Evolutionary conservation across 2,797 vertebrate genomes (phyloP).

Genomic region (Leuciscus waleckii): DNA sequence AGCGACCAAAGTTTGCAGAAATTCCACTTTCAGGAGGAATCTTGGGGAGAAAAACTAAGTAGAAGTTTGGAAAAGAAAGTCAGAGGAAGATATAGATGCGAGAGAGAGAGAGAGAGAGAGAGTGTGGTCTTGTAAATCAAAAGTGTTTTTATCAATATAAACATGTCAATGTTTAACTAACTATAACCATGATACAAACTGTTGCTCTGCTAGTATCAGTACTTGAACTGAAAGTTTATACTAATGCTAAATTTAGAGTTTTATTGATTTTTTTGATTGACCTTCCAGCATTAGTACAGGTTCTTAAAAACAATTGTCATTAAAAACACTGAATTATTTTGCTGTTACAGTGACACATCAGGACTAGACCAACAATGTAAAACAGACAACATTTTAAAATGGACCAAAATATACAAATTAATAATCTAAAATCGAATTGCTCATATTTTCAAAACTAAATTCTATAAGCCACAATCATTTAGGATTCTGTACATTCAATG

Average conservation of each 20-base stretch:
- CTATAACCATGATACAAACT: neutral
- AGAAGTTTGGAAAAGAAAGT: slow-evolving; percentile 28
- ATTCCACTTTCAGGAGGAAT: slow-evolving; percentile 15
- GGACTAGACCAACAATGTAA: no score
- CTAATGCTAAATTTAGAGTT: neutral
- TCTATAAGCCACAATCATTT: neutral
- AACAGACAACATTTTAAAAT: no score
- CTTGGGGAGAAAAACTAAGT: neutral
- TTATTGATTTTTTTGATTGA: neutral
- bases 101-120: neutral
- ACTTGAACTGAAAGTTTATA: neutral
- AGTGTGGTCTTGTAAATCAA: neutral
- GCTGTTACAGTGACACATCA: no score
- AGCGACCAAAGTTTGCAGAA: slow-evolving; percentile 40
- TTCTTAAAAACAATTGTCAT: neutral
- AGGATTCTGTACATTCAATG: neutral
- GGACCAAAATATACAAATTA: neutral
- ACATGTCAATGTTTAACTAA: neutral
- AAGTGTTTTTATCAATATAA: neutral
- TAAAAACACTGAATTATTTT: neutral
- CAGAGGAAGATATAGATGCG: neutral
- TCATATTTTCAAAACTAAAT: neutral
- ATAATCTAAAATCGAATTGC: neutral
- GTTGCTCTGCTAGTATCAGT: neutral
- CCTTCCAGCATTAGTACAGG: neutral